Conservation (phyloP, 2,113 vertebrate species). For the Puntigrus tetrazona region DNA sequence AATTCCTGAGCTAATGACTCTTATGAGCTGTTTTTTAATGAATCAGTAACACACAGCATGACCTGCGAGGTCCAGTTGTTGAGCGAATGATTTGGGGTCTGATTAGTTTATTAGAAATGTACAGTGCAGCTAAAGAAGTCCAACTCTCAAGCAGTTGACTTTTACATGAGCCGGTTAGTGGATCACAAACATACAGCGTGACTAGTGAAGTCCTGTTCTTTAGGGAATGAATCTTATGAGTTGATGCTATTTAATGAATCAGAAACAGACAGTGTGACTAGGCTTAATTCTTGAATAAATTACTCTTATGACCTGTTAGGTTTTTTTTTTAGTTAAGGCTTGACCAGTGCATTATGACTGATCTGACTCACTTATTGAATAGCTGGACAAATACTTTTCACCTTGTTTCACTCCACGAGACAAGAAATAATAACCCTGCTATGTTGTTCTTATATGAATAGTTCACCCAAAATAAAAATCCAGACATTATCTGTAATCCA, state of each 20-base stretch:
- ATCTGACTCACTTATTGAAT: neutral
- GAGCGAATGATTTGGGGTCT: neutral
- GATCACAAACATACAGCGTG: neutral
- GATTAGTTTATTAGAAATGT: neutral
- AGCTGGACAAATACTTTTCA: neutral
- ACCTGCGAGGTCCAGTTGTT: neutral
- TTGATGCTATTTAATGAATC: neutral
- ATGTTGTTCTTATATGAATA: neutral
- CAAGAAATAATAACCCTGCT: neutral
- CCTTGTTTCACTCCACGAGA: neutral
- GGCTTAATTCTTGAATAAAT: neutral
- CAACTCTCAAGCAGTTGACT: neutral
- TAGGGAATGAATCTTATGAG: neutral
- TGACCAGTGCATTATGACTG: neutral
- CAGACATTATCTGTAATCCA: too few species aligned
- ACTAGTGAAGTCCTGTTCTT: neutral
- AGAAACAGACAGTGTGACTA: neutral
- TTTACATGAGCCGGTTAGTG: neutral
- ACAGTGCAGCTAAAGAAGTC: too few species aligned
- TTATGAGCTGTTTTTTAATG: neutral
- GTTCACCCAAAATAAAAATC: neutral
- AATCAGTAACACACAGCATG: neutral
- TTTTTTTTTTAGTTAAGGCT: neutral
- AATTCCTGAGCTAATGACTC: neutral
- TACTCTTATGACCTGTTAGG: neutral